These are phyloP conservation scores for Candoia aspera DNA, from an alignment of 2,113 vertebrate species.

Conservation along the genomic window DNA sequence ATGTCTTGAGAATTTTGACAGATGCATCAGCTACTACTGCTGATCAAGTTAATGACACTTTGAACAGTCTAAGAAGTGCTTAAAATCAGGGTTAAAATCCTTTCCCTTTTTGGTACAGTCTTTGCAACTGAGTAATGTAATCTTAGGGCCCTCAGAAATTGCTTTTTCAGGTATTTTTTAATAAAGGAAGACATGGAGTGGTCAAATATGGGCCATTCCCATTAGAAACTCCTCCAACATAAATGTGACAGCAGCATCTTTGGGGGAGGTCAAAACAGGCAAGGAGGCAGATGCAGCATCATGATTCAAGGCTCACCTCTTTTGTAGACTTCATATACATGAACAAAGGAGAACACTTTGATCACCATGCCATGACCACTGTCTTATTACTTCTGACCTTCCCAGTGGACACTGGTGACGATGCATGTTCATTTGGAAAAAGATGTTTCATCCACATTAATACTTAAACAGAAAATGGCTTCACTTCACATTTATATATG, in stretches of 20 bases:
- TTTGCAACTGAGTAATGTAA: neutral
- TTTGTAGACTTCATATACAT: neutral
- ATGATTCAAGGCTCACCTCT: neutral
- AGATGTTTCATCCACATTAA: constrained; percentile 7
- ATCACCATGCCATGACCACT: neutral
- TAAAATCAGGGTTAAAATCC: no score
- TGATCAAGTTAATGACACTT: no score
- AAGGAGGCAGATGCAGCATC: neutral
- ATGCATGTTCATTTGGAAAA: fast-evolving
- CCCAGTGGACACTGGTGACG: neutral
- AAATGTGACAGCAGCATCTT: neutral
- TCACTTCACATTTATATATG: constrained; percentile 46
- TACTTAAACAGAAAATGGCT: constrained; percentile 33
- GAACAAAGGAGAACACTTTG: neutral
- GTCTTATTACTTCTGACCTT: neutral
- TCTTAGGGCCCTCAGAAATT: neutral
- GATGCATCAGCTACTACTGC: no score
- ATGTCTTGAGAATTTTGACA: no score
- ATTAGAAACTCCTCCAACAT: neutral
- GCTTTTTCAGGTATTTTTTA: neutral
- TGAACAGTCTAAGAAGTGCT: no score
- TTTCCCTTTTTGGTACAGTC: no score
- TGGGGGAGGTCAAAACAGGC: neutral
- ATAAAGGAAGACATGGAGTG: neutral
- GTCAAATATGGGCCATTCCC: neutral